Evolutionary conservation across 2,113 vertebrate genomes (phyloP).

Genomic region (Alethe diademata): DNA sequence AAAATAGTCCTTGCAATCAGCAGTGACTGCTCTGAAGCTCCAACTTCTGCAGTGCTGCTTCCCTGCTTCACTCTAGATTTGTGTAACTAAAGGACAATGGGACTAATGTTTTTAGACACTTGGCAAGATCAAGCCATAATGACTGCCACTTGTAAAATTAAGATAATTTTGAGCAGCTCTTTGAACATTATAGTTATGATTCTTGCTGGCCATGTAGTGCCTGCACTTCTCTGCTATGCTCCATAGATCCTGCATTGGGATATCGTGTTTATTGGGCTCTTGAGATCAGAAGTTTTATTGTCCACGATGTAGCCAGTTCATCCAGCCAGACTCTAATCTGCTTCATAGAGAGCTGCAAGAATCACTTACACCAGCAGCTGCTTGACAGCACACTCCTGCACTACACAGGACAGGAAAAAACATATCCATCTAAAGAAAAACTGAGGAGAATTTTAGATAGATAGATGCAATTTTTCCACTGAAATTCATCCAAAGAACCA

Average conservation of each 20-base stretch:
- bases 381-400: background rate
- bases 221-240: background rate
- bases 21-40: background rate
- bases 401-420: background rate
- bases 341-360: background rate
- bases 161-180: background rate
- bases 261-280: fast-evolving
- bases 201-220: background rate
- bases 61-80: background rate
- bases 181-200: background rate
- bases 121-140: background rate
- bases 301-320: background rate
- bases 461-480: background rate
- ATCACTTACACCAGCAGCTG: background rate
- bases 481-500: background rate
- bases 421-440: background rate
- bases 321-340: background rate
- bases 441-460: background rate
- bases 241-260: background rate
- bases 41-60: background rate
- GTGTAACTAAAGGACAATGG: background rate
- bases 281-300: background rate
- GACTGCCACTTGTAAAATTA: background rate
- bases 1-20: background rate
- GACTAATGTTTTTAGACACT: background rate